Conservation (phyloP, 2,113 vertebrate genomes). For the Natator depressus region DNA sequence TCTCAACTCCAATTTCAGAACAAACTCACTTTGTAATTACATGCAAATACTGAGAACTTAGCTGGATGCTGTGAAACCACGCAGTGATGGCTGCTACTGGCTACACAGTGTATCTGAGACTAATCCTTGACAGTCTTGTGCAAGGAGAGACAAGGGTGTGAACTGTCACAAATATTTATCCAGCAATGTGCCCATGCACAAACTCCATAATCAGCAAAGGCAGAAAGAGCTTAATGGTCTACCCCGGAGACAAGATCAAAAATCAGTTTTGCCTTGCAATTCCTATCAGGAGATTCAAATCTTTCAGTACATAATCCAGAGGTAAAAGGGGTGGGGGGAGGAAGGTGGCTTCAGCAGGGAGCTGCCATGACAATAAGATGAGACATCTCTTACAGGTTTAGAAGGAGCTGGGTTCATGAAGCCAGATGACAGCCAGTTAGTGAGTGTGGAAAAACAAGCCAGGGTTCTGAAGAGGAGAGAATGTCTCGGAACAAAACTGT, state of each 20-base stretch:
- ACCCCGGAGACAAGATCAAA: neutral
- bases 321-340: neutral
- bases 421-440: neutral
- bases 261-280: neutral
- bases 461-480: neutral
- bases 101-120: too few relatives aligned
- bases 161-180: neutral
- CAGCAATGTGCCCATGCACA: neutral
- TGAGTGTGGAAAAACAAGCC: neutral
- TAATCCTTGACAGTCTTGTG: neutral
- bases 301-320: neutral
- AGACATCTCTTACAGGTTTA: neutral
- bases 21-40: neutral
- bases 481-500: neutral
- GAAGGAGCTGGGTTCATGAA: neutral
- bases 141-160: neutral
- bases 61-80: too few relatives aligned
- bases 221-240: neutral
- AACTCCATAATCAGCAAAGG: neutral
- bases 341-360: rapidly evolving
- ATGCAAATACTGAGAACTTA: neutral
- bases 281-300: neutral
- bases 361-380: neutral
- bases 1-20: neutral
- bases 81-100: neutral